phyloP scores from a whole-genome alignment of 2,888 invertebrate genomes.

The Eucriotettix oculatus region DNA sequence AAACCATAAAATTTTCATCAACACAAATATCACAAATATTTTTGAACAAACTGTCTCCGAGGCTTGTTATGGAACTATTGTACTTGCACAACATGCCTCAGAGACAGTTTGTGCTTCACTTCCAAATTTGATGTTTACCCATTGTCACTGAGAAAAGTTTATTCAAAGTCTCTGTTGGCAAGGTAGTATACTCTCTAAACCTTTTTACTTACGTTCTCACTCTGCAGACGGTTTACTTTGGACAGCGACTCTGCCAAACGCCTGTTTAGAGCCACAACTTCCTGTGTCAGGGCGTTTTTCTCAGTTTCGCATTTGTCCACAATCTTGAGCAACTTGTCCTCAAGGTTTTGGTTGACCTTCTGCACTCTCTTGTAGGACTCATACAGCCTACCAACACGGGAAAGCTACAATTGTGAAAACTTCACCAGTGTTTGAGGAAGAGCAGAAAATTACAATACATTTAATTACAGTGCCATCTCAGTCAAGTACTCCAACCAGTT shows the following conservation, averaged over 20 bases:
- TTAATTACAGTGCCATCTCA: neutral
- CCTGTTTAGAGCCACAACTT: conserved; percentile 69
- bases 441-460: neutral
- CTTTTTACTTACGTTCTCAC: conserved; percentile 56
- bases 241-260: conserved; percentile 72
- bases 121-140: too few relatives aligned
- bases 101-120: too few relatives aligned
- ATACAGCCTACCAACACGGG: conserved; percentile 45
- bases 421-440: neutral
- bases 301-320: conserved; percentile 86
- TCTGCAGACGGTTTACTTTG: conserved; percentile 62
- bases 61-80: too few relatives aligned
- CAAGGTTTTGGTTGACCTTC: conserved; percentile 84
- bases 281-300: conserved; percentile 69
- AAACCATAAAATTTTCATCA: too few relatives aligned
- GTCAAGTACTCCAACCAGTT: too few relatives aligned
- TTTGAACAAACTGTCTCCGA: too few relatives aligned
- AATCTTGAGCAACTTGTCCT: conserved; percentile 82
- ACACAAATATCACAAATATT: too few relatives aligned
- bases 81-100: too few relatives aligned
- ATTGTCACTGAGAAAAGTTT: too few relatives aligned
- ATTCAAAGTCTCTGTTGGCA: too few relatives aligned
- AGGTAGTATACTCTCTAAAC: too few relatives aligned
- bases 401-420: neutral
- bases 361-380: conserved; percentile 89